Base-by-base conservation (phyloP, 53 echinoderm and acorn worm genomes). In the Henricia sp. region DNA sequence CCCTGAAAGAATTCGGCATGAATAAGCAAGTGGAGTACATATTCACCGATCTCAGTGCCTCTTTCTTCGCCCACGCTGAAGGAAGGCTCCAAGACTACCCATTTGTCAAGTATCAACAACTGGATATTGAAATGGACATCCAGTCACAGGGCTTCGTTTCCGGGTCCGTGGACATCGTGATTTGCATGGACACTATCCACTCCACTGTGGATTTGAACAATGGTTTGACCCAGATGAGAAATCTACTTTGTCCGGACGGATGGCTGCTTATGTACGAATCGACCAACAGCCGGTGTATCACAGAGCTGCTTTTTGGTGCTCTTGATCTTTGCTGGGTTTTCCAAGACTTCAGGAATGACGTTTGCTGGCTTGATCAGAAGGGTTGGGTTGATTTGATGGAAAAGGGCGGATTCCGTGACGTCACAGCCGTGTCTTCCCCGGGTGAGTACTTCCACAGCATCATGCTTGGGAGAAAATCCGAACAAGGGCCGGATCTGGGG, bases 91-190 rank as follows among this genome's bases (percentile, higher is more conserved):
- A 56, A 34, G 88, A 67, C 2, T 92, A 80, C 42, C 92, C 90
- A 9, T 92, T 92, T 67, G 85, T 95, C 51, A 92, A 95, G 74
- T 90, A 92, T 57, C 84, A 95, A 56, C 95, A 90, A 57, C 72
- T 92, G n/a, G 92, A 95, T 74, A 84, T 95, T 50, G 92, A 92
- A 43, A 50, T 82, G 33, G 91, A 93, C 41, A 57, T 85, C 1
- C 82, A 78, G 58, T 54, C 53, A 8, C 90, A 93, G 53, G 90
- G 91, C 6, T 90, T 90, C 53, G 88, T 88, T 11, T 90, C 90
- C 17, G 90, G 90, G 14, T 85, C 90, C 3, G 67, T 93, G 13
- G 95, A 95, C 54, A 66, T 95, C 41, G 11, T 95, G 1, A 90
- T 95, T 70, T 95, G 92, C 52, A 29, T 95, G 26, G 90, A 93